These are phyloP conservation scores for Anagyrus pseudococci DNA, from an alignment of 2,888 invertebrate genomes.

Conservation along the genomic window DNA sequence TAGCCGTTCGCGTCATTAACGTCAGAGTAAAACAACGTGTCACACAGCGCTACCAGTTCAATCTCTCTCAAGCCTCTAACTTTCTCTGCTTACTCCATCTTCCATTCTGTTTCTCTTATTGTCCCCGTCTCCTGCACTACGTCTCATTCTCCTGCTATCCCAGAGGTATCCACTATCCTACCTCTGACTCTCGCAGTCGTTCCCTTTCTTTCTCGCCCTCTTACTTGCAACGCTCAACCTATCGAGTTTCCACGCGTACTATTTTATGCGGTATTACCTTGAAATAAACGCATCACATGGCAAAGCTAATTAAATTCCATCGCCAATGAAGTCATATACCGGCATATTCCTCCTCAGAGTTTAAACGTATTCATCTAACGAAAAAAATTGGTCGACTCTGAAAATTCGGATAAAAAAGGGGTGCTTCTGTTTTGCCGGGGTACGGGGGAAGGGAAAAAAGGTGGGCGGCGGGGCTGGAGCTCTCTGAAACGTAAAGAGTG, in stretches of 20 bases:
- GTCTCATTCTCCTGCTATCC: not conserved
- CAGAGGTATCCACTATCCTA: not conserved
- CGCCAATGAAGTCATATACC: too few species aligned
- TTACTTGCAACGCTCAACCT: too few species aligned
- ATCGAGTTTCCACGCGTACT: too few species aligned
- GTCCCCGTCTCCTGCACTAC: too few species aligned
- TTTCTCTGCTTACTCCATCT: not conserved
- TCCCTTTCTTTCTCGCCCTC: constrained; percentile 4
- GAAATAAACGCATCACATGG: too few species aligned
- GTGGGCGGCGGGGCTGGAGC: too few species aligned
- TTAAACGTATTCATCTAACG: too few species aligned
- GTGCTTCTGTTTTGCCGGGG: constrained; percentile 31
- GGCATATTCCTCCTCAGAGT: too few species aligned
- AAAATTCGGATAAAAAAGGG: constrained; percentile 1
- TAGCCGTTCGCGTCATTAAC: not conserved
- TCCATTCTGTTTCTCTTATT: not conserved
- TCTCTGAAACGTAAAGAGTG: constrained; percentile 29
- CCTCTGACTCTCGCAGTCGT: not conserved
- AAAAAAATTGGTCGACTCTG: too few species aligned
- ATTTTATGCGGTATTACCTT: too few species aligned
- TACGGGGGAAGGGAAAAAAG: constrained; percentile 11
- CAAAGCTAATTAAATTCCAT: too few species aligned
- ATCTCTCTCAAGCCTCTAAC: not conserved
- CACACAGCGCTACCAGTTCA: not conserved
- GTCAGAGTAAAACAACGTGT: constrained; percentile 2